phyloP scores from a whole-genome alignment of 53 echinoderm and acorn worm genomes.

The Hippasteria phrygiana region DNA sequence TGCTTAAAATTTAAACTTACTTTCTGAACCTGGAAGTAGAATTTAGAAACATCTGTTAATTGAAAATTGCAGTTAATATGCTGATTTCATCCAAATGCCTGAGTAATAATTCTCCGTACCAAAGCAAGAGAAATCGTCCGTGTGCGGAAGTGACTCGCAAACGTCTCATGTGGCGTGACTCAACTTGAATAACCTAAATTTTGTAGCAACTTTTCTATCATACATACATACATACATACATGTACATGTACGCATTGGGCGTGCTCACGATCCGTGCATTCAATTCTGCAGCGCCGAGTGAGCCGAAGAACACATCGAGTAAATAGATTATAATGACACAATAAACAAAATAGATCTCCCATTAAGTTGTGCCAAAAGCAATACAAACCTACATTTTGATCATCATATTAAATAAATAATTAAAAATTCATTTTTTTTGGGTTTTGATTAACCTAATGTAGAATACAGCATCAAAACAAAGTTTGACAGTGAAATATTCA shows the following conservation, averaged over 20 bases:
- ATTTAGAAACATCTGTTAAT: too few species aligned
- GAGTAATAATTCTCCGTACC: too few species aligned
- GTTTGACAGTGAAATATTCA: neutral
- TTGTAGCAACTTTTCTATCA: neutral
- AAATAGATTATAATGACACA: neutral
- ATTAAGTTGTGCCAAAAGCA: neutral
- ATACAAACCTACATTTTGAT: neutral
- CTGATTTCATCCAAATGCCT: too few species aligned
- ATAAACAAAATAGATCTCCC: conserved; percentile 47
- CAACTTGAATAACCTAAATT: conserved; percentile 12
- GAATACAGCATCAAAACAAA: neutral
- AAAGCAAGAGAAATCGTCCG: neutral
- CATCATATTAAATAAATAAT: neutral
- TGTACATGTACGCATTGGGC: too few species aligned
- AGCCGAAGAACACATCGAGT: conserved; percentile 46
- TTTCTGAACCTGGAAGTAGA: too few species aligned
- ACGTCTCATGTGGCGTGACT: neutral
- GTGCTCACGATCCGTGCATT: conserved; percentile 30
- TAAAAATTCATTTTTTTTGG: neutral
- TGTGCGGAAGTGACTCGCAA: conserved; percentile 12
- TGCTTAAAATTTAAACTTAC: too few species aligned
- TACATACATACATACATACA: neutral
- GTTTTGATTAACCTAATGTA: neutral
- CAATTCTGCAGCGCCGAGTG: conserved; percentile 25
- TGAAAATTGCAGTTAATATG: too few species aligned